Percentiles rank a stretch among this genome's conserved stretches.
Conservation (phyloP, 2,113 vertebrate genomes). For the Archilochus colubris region DNA sequence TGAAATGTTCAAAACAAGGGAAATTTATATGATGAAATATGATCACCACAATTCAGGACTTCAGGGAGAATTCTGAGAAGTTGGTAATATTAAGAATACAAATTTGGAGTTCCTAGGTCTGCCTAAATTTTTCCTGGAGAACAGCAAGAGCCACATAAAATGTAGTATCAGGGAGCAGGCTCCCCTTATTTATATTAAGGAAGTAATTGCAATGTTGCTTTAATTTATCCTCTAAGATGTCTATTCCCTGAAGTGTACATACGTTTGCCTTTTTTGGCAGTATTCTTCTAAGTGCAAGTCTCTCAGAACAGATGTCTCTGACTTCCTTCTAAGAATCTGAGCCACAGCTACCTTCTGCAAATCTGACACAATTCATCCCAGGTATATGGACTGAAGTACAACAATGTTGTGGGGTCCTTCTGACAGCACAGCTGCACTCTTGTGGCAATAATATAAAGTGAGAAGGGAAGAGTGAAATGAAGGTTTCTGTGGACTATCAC, state of each 20-base stretch:
- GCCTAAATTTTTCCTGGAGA: not conserved
- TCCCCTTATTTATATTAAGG: not conserved
- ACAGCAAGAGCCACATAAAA: not conserved
- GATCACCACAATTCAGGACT: not conserved
- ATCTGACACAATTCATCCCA: not conserved
- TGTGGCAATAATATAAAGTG: not conserved
- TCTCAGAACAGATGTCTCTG: not conserved
- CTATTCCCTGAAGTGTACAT: not conserved
- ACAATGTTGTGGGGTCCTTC: not conserved
- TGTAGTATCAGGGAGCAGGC: not conserved
- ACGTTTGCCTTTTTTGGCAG: not conserved
- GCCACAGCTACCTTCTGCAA: not conserved
- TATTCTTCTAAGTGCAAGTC: not conserved
- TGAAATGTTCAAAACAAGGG: fast-evolving
- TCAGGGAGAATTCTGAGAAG: not conserved
- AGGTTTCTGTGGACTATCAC: not conserved
- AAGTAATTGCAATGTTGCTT: not conserved
- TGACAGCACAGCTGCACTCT: not conserved
- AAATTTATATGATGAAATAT: not conserved
- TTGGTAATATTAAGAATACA: not conserved
- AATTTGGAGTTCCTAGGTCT: not conserved
- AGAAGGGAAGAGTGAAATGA: not conserved
- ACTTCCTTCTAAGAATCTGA: not conserved
- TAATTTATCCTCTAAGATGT: not conserved
- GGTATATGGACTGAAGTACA: not conserved